phyloP scores from a whole-genome alignment of 30 jellyfish, hydroid and myxozoan species.

The Catostylus mosaicus region DNA sequence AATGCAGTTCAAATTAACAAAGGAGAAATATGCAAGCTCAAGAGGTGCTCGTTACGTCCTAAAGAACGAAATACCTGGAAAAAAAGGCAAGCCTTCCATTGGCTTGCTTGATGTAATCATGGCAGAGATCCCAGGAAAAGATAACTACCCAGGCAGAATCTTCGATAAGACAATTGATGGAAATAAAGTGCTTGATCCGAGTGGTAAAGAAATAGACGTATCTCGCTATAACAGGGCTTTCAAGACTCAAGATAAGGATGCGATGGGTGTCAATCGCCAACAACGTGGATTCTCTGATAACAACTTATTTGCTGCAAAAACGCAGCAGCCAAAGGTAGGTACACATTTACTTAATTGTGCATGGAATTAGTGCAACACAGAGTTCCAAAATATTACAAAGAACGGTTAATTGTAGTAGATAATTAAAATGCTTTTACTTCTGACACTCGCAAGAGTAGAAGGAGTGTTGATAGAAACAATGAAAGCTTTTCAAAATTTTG shows the following conservation, averaged over 20 bases:
- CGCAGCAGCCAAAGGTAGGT: slow-evolving; percentile 61
- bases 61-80: slow-evolving; percentile 13
- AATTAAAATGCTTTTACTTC: too few relatives aligned
- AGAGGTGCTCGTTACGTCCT: slow-evolving; percentile 81
- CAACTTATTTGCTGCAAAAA: slow-evolving; percentile 74
- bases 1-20: slow-evolving; percentile 41
- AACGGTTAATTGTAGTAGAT: too few relatives aligned
- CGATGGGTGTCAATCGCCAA: slow-evolving; percentile 68
- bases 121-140: slow-evolving; percentile 73
- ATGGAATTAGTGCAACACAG: neutral
- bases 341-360: too few relatives aligned
- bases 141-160: slow-evolving; percentile 59
- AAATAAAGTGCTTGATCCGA: slow-evolving; percentile 6
- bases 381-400: too few relatives aligned
- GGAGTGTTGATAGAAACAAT: too few relatives aligned
- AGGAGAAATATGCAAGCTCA: slow-evolving; percentile 32
- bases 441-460: too few relatives aligned
- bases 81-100: neutral
- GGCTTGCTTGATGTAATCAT: slow-evolving; percentile 46
- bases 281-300: slow-evolving; percentile 72
- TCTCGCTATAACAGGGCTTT: slow-evolving; percentile 69
- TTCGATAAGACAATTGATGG: slow-evolving; percentile 49
- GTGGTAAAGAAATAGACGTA: slow-evolving; percentile 58
- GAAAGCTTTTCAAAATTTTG: too few relatives aligned
- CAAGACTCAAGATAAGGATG: slow-evolving; percentile 67